Evolutionary conservation across 2,888 invertebrate species (phyloP).

Genomic region (Alcis repandata): DNA sequence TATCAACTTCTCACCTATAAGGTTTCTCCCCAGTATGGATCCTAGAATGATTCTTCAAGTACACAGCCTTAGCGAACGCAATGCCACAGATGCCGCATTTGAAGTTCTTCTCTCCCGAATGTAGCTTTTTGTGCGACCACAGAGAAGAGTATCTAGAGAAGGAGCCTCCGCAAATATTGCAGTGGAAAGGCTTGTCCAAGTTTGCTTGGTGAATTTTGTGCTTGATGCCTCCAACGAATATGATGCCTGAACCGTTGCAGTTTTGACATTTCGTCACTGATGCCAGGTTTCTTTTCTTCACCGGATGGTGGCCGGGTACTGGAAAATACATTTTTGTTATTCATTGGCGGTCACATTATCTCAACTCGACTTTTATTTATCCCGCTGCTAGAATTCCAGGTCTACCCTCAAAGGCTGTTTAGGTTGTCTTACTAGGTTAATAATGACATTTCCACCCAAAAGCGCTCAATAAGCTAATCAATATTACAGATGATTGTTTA

Average conservation of each 20-base stretch:
- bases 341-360: neutral
- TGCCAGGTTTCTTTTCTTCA: conserved; percentile 93
- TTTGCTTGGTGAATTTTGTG: conserved; percentile 86
- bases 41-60: conserved; percentile 94
- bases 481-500: no score
- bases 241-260: conserved; percentile 95
- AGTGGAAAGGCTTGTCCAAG: conserved; percentile 94
- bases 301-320: conserved; percentile 90
- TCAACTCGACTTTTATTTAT: no score
- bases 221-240: conserved; percentile 91
- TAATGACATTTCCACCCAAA: no score
- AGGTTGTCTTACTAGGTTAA: no score
- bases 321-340: conserved; percentile 42
- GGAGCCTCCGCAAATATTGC: conserved; percentile 94
- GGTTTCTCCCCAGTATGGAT: conserved; percentile 93
- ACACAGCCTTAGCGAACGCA: conserved; percentile 96
- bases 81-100: conserved; percentile 95
- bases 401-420: no score
- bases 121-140: conserved; percentile 96
- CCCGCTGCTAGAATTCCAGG: no score
- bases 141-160: conserved; percentile 94
- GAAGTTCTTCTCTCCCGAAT: conserved; percentile 94
- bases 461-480: no score
- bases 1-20: conserved; percentile 66
- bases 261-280: conserved; percentile 95